A percentile compares a stretch with the other conserved stretches of the same genome.
Evolutionary conservation across 2,888 invertebrate species (phyloP).

Genomic region (Zygogramma bicolorata): DNA sequence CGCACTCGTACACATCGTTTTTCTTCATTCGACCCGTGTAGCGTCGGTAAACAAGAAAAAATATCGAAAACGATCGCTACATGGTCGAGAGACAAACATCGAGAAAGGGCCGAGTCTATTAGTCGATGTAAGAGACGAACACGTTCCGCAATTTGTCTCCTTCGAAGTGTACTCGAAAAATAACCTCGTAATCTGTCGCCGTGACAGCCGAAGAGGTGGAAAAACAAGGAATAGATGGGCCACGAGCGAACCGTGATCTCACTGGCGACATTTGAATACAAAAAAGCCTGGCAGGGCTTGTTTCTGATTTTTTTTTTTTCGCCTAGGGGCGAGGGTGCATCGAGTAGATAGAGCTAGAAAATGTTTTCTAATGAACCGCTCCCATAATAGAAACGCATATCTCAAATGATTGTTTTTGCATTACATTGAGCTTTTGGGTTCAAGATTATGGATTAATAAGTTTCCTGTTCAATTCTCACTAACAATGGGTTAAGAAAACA

Average conservation of each 20-base stretch:
- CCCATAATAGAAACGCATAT: no score
- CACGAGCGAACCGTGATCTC: conserved; percentile 53
- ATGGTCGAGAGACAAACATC: background rate
- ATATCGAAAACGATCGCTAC: background rate
- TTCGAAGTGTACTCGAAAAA: conserved; percentile 57
- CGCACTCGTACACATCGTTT: background rate
- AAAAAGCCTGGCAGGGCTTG: no score
- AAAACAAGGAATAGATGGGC: conserved; percentile 55
- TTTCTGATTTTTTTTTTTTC: no score
- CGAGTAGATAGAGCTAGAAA: no score
- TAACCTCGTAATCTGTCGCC: conserved; percentile 59
- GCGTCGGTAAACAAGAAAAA: conserved; percentile 3
- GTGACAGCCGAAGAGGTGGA: conserved; percentile 50
- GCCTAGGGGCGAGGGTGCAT: no score
- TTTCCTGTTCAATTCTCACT: no score
- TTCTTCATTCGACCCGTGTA: background rate
- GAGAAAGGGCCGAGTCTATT: background rate
- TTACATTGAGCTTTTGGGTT: no score
- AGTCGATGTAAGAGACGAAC: conserved; percentile 25
- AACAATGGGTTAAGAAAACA: no score
- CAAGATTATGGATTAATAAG: no score
- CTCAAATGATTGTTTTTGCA: no score
- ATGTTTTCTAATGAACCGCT: no score
- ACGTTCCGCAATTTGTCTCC: conserved; percentile 59
- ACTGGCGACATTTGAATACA: conserved; percentile 44